Percentiles rank a stretch among this genome's conserved stretches.
These are phyloP conservation scores for Dendrolimus pini DNA, from an alignment of 2,888 invertebrate species.

Conservation along the genomic window DNA sequence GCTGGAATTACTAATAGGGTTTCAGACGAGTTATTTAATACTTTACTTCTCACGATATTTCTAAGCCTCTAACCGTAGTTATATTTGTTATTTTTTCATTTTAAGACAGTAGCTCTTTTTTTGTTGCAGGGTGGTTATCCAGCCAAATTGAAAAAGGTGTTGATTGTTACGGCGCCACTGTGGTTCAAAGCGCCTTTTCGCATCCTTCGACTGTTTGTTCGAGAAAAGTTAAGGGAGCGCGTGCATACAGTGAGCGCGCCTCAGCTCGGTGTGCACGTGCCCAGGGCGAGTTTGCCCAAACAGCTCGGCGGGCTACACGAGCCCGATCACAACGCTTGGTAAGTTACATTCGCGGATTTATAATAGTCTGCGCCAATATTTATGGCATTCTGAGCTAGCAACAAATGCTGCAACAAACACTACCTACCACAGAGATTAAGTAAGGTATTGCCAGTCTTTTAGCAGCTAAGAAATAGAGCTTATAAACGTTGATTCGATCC, in stretches of 20 bases:
- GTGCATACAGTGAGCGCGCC: conserved; percentile 96
- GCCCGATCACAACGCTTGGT: conserved; percentile 94
- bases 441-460: too few species aligned
- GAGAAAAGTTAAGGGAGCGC: conserved; percentile 96
- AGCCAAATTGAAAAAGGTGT: conserved; percentile 96
- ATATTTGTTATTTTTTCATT: too few species aligned
- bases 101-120: neutral
- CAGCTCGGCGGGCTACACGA: conserved; percentile 92
- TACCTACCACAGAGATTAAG: too few species aligned
- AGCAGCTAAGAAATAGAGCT: too few species aligned
- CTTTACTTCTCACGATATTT: too few species aligned
- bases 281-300: conserved; percentile 90
- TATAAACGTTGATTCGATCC: too few species aligned
- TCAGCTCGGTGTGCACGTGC: conserved; percentile 93
- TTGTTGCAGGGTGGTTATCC: conserved; percentile 94
- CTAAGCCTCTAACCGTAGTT: too few species aligned
- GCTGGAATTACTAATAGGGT: neutral
- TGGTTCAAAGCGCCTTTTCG: conserved; percentile 99
- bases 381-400: too few species aligned
- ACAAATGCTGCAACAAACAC: too few species aligned
- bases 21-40: too few species aligned
- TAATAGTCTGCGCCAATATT: too few species aligned
- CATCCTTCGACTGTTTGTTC: conserved; percentile 94
- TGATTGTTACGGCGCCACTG: conserved; percentile 97
- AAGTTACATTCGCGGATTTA: conserved; percentile 33